These are phyloP conservation scores for Athalia cordata DNA, from an alignment of 2,888 invertebrate genomes.

Conservation along the genomic window DNA sequence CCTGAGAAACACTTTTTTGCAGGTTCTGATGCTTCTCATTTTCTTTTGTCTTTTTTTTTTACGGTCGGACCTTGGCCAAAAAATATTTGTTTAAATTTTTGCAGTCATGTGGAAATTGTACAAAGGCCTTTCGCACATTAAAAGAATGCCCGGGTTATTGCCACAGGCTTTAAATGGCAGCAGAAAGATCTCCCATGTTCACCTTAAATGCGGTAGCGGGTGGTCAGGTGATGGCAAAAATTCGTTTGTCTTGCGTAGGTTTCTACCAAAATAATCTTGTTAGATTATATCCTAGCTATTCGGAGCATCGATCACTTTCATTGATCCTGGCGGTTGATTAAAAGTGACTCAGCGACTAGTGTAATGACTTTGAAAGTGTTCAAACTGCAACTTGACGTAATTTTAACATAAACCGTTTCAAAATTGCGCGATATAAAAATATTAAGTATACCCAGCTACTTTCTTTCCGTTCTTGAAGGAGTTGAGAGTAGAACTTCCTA, in stretches of 20 bases:
- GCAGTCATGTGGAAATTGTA: slow-evolving; percentile 32
- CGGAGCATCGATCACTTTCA: not conserved
- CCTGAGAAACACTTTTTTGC: slow-evolving; percentile 14
- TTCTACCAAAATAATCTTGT: not conserved
- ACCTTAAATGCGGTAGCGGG: not conserved
- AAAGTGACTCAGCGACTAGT: not conserved
- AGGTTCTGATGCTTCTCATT: not conserved
- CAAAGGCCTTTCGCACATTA: slow-evolving; percentile 29
- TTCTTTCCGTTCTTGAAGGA: slow-evolving; percentile 39
- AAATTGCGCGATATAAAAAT: slow-evolving; percentile 24
- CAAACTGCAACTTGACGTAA: slow-evolving; percentile 16
- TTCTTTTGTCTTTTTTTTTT: slow-evolving; percentile 35
- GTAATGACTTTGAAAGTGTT: slow-evolving; percentile 11
- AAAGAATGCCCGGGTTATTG: slow-evolving; percentile 41
- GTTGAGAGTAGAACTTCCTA: slow-evolving; percentile 46
- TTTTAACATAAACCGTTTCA: slow-evolving; percentile 40
- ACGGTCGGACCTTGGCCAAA: slow-evolving; percentile 28
- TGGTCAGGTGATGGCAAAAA: not conserved
- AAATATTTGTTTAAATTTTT: slow-evolving; percentile 37
- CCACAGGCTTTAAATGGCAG: slow-evolving; percentile 33
- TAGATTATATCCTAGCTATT: too few relatives aligned
- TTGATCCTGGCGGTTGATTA: not conserved
- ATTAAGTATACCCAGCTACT: slow-evolving; percentile 33
- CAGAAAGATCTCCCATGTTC: slow-evolving; percentile 24
- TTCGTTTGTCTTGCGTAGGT: slow-evolving; percentile 11